Conservation (phyloP, 2,113 vertebrate species). For the Osmerus eperlanus region DNA sequence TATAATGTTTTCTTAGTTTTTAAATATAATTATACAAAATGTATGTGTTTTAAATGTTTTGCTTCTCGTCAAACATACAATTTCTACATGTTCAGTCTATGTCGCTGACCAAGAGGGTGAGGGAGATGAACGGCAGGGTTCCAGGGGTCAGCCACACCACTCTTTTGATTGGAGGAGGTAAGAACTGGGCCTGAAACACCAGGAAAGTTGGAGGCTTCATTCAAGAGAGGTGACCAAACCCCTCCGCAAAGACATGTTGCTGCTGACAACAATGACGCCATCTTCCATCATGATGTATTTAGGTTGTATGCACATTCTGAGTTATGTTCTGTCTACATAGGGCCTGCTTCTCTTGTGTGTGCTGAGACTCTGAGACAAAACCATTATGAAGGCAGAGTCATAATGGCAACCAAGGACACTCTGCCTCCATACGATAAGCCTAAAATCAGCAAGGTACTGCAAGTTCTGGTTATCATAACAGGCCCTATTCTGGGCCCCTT, state of each 20-base stretch:
- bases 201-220: neutral
- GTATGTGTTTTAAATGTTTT: no score
- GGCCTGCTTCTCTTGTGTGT: slow-evolving; percentile 81
- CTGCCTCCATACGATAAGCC: slow-evolving; percentile 79
- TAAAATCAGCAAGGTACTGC: slow-evolving; percentile 82
- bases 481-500: neutral
- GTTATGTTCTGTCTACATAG: slow-evolving; percentile 49
- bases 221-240: neutral
- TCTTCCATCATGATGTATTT: no score
- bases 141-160: slow-evolving; percentile 61
- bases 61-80: neutral
- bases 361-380: slow-evolving; percentile 86
- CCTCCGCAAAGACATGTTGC: no score
- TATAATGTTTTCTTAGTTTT: no score
- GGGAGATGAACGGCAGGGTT: slow-evolving; percentile 63
- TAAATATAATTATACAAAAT: no score
- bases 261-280: no score
- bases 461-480: no score
- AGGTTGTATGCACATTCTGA: neutral
- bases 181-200: slow-evolving; percentile 16
- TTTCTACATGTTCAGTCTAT: slow-evolving; percentile 61
- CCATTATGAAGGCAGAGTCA: slow-evolving; percentile 76
- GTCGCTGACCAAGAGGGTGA: slow-evolving; percentile 66
- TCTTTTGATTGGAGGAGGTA: slow-evolving; percentile 75
- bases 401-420: slow-evolving; percentile 78